Conservation (phyloP, 2,797 vertebrate genomes). For the Percopsis omiscomaycus region DNA sequence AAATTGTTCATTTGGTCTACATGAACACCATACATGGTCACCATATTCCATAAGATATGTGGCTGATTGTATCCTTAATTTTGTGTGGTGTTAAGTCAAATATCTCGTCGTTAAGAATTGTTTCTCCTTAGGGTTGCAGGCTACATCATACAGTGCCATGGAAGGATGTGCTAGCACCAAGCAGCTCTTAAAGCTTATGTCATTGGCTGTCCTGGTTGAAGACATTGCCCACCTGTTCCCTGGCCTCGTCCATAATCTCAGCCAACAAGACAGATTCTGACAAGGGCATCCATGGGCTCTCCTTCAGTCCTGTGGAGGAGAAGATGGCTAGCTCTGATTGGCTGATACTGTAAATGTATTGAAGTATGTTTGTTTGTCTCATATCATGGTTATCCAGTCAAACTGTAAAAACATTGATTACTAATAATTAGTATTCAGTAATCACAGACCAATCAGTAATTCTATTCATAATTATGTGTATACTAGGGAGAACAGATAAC, state of each 20-base stretch:
- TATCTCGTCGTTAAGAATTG: no score
- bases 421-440: slow-evolving; percentile 7
- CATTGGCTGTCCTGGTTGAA: slow-evolving; percentile 65
- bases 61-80: slow-evolving; percentile 23
- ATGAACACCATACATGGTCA: no score
- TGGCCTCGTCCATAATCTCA: slow-evolving; percentile 70
- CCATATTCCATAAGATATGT: not conserved
- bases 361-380: slow-evolving; percentile 2
- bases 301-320: slow-evolving; percentile 53
- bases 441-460: not conserved
- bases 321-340: not conserved
- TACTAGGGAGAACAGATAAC: slow-evolving; percentile 5
- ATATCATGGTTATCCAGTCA: no score
- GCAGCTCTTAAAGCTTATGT: slow-evolving; percentile 36
- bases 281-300: slow-evolving; percentile 69
- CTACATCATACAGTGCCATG: slow-evolving; percentile 17
- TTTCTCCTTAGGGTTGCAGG: slow-evolving; percentile 4
- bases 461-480: slow-evolving; percentile 20
- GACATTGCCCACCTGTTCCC: slow-evolving; percentile 67
- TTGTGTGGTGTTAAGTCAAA: not conserved
- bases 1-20: no score
- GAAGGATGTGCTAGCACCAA: slow-evolving; percentile 36
- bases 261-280: slow-evolving; percentile 65
- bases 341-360: not conserved
- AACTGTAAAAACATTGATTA: slow-evolving; percentile 7